Evolutionary conservation across 2,888 invertebrate genomes (phyloP), one percentile per base, ranked within the genome.

Genomic region (Rhopalosiphum nymphaeae): DNA sequence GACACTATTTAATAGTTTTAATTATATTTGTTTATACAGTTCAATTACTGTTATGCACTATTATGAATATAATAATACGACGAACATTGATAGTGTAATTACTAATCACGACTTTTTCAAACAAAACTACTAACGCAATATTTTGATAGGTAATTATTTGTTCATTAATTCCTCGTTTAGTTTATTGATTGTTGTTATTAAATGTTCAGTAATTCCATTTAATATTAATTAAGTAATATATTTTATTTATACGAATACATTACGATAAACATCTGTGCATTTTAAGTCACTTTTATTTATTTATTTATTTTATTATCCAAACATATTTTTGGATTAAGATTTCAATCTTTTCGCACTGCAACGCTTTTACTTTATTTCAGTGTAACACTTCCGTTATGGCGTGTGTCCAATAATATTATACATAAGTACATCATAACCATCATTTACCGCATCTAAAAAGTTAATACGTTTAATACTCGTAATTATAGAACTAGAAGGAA

Each of bases 301-400:
- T 67, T 67, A 36, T 78, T 78, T 42, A 78, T 78, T 78, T 78
- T 36, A 21, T 78, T 36, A 36, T 21, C 36, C 16, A 78, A 21
- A 36, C 9, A 78, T 78, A 36, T 21, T 78, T 78, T 7, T 36
- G 36, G 78, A 78, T 36, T 36, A 42, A 36, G 78, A 53, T 56
- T 53, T 88, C 3, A 7, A 88, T 88, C 26, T 53, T 16, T 36
- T 5, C 3, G 87, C 21, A 88, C 29, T 67, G 46, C 89, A 61
- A 44, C 61, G 5, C n/a, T 44, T 90, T 90, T 90, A 61, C 29
- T 46, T 90, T 90, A 61, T 61, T 67, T 90, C 61, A 61, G 61
- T 46, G n/a, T 88, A 36, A n/a, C 29, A 86, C 86, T 49, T 86
- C 46, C 46, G 16, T 89, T 89, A 44, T 57, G 57, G 56, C 53